phyloP scores from a whole-genome alignment of 2,797 vertebrate species.

The Staurois parvus region DNA sequence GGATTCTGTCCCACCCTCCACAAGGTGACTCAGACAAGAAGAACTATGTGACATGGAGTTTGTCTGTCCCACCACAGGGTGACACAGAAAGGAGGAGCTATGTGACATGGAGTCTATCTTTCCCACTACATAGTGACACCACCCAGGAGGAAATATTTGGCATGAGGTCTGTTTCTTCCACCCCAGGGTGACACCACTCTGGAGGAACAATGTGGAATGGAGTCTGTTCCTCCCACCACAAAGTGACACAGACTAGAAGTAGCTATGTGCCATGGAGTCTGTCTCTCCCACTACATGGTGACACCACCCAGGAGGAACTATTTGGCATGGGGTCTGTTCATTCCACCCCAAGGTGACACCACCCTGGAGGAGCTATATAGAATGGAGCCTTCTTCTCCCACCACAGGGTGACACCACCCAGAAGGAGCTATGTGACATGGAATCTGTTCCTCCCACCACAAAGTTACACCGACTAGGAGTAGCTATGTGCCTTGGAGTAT shows the following conservation, averaged over 20 bases:
- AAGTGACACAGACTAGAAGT: background rate
- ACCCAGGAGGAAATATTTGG: too few relatives aligned
- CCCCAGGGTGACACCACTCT: background rate
- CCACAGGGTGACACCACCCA: background rate
- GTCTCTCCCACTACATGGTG: too few relatives aligned
- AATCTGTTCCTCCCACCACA: background rate
- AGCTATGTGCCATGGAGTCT: background rate
- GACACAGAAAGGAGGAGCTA: background rate
- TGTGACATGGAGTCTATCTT: too few relatives aligned
- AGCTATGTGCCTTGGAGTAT: too few relatives aligned
- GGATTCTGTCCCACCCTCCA: background rate
- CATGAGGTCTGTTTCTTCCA: too few relatives aligned
- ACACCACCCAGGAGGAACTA: too few relatives aligned
- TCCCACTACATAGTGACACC: too few relatives aligned
- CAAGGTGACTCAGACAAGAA: background rate
- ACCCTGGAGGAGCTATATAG: background rate
- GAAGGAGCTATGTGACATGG: background rate
- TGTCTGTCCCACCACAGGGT: background rate
- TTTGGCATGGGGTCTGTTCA: background rate
- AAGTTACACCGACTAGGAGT: background rate
- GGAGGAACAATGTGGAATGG: too few relatives aligned
- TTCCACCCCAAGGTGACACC: background rate
- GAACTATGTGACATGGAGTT: background rate
- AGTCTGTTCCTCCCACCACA: background rate
- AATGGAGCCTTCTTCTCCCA: conserved; percentile 9